These are phyloP conservation scores for Eristalis arbustorum DNA, from an alignment of 2,888 invertebrate species.

Conservation along the genomic window DNA sequence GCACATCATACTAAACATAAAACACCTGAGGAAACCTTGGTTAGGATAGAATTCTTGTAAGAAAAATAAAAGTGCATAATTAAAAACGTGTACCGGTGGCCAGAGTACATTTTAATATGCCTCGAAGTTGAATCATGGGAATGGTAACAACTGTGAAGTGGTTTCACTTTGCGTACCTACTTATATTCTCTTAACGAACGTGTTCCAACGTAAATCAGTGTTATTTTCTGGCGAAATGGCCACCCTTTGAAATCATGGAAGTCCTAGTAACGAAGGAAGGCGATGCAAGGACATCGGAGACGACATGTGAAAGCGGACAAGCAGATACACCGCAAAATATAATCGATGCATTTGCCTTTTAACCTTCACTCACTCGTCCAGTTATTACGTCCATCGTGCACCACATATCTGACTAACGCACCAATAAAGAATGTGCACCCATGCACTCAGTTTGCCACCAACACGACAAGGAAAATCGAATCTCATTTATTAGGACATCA, in stretches of 20 bases:
- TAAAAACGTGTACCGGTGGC: neutral
- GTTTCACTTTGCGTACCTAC: too few relatives aligned
- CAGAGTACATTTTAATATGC: neutral
- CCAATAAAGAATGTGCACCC: slow-evolving; percentile 47
- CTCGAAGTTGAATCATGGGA: neutral
- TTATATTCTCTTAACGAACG: neutral
- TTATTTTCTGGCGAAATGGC: neutral
- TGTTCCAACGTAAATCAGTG: neutral
- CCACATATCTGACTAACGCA: neutral
- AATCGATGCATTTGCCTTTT: slow-evolving; percentile 2
- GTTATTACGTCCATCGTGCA: slow-evolving; percentile 4
- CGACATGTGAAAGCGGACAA: neutral
- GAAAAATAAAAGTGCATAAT: neutral
- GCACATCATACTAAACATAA: neutral
- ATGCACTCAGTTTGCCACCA: slow-evolving; percentile 50
- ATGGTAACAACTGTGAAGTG: neutral
- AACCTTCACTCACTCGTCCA: slow-evolving; percentile 1
- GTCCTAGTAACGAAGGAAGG: slow-evolving; percentile 6
- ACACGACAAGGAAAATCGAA: slow-evolving; percentile 62
- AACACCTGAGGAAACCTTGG: too few relatives aligned
- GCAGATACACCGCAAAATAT: slow-evolving; percentile 5
- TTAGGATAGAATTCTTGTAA: neutral
- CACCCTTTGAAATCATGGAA: too few relatives aligned
- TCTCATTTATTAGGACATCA: slow-evolving; percentile 59
- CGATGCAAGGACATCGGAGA: neutral